Base-by-base conservation (phyloP, 2,797 vertebrate genomes). In the Adrianichthys oophorus region DNA sequence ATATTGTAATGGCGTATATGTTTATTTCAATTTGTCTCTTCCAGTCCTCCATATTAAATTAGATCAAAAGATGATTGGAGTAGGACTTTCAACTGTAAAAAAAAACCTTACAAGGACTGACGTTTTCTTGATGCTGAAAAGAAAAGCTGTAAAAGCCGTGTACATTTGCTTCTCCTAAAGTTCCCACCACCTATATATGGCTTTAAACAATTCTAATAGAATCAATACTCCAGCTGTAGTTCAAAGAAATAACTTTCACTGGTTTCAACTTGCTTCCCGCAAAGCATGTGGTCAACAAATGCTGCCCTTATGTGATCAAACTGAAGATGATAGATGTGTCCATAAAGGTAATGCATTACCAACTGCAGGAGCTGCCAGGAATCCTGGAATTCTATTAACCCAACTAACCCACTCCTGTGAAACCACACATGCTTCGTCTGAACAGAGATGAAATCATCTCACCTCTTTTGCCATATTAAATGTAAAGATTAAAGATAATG, bases 261-360 rank as follows among this genome's bases (percentile, higher is more conserved):
- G 17, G 18, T 61, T 72, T 62, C 44, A 46, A 55, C 5, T 21
- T 54, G 26, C 56, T 67, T 64, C 56, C 55, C 45, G 29, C 51
- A 65, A 58, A 85, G 74, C 69, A 74, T 57, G 51, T 49, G 65
- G 74, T 66, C 69, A 62, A 67, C 75, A 69, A 59, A 76, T 68
- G 62, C 65, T 78, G 59, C 74, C 70, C 67, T 72, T 65, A 56
- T 70, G 47, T 73, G 68, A 79, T 82, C 67, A 59, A 64, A 70
- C 83, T 79, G 58, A 56, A 70, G 64, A 78, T 79, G 73, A 83
- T 79, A 69, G 64, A 80, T 79, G 49, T 0, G 17, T 68, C 68
- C 78, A 52, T 60, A 58, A 23, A 41, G 47, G 70, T 41, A 65
- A 64, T 71, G 76, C 65, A 76, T 80, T 75, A 57, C 67, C 64